phyloP scores from a whole-genome alignment of 2,888 invertebrate genomes.

The Tinea trinotella region DNA sequence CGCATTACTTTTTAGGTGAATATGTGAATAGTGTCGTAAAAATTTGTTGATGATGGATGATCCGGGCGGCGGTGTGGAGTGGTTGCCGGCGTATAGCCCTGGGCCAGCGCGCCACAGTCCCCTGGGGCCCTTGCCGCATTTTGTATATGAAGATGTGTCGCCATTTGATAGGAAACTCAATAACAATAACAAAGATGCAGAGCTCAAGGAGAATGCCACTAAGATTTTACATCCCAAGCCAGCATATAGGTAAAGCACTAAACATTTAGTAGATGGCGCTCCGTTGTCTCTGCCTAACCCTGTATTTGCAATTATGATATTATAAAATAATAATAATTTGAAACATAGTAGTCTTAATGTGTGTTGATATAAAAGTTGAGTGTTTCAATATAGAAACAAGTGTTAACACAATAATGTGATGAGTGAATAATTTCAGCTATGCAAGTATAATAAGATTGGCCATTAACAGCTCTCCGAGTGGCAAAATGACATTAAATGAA shows the following conservation, averaged over 20 bases:
- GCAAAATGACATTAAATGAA: constrained; percentile 81
- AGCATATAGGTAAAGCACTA: constrained; percentile 71
- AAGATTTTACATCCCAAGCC: constrained; percentile 72
- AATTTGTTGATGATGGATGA: constrained; percentile 46
- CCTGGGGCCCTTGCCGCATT: constrained; percentile 60
- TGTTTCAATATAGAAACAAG: too few species aligned
- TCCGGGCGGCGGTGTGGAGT: constrained; percentile 57
- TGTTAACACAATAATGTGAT: too few species aligned
- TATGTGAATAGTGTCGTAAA: not conserved
- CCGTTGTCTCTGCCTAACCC: too few species aligned
- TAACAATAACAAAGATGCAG: constrained; percentile 61
- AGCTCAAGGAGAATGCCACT: constrained; percentile 57
- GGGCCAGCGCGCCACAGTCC: constrained; percentile 67
- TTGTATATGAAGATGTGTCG: constrained; percentile 64
- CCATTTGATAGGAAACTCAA: constrained; percentile 52
- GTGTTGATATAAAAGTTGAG: too few species aligned
- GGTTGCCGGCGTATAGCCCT: constrained; percentile 67
- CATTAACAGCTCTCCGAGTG: constrained; percentile 76
- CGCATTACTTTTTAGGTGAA: constrained; percentile 2
- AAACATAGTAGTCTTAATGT: too few species aligned
- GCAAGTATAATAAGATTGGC: constrained; percentile 80
- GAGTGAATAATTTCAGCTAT: constrained; percentile 75
- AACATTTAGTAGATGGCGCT: too few species aligned
- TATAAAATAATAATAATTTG: too few species aligned
- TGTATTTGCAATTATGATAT: too few species aligned